Conservation (phyloP, 2,113 vertebrate genomes). For the Brachyistius frenatus region DNA sequence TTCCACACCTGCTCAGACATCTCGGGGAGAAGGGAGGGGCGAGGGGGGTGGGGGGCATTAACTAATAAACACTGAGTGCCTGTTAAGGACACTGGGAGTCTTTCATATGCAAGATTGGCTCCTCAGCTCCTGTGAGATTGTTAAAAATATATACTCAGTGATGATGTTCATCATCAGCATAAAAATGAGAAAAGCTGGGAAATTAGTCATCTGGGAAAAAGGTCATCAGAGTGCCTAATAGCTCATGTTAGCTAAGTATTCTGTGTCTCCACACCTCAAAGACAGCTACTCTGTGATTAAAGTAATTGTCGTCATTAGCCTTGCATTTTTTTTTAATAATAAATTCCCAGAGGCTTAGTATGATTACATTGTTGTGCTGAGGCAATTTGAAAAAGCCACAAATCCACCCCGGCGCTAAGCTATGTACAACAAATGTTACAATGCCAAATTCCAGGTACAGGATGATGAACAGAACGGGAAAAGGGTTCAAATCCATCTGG, state of each 20-base stretch:
- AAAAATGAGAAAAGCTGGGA: slow-evolving; percentile 39
- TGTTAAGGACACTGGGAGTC: slow-evolving; percentile 32
- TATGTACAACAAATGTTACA: slow-evolving; percentile 68
- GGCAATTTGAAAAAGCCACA: slow-evolving; percentile 62
- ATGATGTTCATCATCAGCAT: slow-evolving; percentile 31
- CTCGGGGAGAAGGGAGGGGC: slow-evolving; percentile 9
- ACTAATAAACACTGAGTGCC: slow-evolving; percentile 50
- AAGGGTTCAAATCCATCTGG: slow-evolving; percentile 61
- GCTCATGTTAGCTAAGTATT: slow-evolving; percentile 63
- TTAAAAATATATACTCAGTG: slow-evolving; percentile 26
- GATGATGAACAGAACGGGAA: slow-evolving; percentile 66
- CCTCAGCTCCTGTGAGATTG: slow-evolving; percentile 24
- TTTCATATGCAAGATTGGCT: slow-evolving; percentile 39
- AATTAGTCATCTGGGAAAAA: slow-evolving; percentile 60
- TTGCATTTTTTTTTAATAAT: slow-evolving; percentile 62
- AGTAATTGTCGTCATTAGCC: slow-evolving; percentile 73
- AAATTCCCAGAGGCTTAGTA: slow-evolving; percentile 68
- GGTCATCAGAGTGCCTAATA: slow-evolving; percentile 57
- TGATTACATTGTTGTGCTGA: slow-evolving; percentile 60
- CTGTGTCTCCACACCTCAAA: slow-evolving; percentile 58
- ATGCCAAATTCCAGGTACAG: slow-evolving; percentile 72
- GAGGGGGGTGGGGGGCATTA: slow-evolving; percentile 5
- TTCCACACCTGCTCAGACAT: slow-evolving; percentile 71
- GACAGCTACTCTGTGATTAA: slow-evolving; percentile 63
- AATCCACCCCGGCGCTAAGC: slow-evolving; percentile 67